Percentiles rank a stretch among this genome's conserved stretches.
phyloP scores from a whole-genome alignment of 1,140 invertebrate genomes.

The Globodera ellingtonae region DNA sequence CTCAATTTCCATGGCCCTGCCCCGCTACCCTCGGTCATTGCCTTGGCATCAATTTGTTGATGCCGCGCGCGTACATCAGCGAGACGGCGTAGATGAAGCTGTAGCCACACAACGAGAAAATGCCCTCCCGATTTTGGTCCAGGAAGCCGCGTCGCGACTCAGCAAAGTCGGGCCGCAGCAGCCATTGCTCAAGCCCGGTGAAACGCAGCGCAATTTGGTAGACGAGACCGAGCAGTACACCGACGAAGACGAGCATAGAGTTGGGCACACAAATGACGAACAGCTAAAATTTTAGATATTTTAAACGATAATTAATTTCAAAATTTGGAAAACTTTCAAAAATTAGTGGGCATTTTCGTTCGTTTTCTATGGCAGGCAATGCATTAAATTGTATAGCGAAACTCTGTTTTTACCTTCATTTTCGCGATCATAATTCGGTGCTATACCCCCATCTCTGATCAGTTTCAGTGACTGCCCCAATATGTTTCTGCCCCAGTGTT shows the following conservation, averaged over 20 bases:
- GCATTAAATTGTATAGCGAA: too few species aligned
- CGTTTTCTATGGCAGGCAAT: too few species aligned
- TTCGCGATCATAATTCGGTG: too few species aligned
- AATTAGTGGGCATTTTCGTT: too few species aligned
- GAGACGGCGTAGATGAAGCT: constrained; percentile 74
- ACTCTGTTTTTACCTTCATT: too few species aligned
- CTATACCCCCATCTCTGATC: too few species aligned
- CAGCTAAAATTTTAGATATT: not conserved
- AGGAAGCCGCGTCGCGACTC: constrained; percentile 71
- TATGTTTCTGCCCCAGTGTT: too few species aligned
- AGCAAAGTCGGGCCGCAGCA: constrained; percentile 70
- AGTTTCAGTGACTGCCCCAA: too few species aligned
- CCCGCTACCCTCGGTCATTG: not conserved
- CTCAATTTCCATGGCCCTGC: too few species aligned
- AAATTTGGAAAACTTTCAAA: too few species aligned
- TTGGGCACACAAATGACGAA: constrained; percentile 31
- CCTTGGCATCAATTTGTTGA: constrained; percentile 10
- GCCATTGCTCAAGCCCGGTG: constrained; percentile 73
- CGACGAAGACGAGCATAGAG: constrained; percentile 69
- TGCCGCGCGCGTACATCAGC: constrained; percentile 32
- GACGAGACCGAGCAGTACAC: constrained; percentile 70
- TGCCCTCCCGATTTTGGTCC: constrained; percentile 84
- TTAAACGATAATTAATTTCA: too few species aligned
- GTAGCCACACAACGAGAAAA: constrained; percentile 82
- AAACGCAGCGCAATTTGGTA: constrained; percentile 75